Base-by-base conservation (phyloP, 2,888 invertebrate species). In the Sthenelais limicola region DNA sequence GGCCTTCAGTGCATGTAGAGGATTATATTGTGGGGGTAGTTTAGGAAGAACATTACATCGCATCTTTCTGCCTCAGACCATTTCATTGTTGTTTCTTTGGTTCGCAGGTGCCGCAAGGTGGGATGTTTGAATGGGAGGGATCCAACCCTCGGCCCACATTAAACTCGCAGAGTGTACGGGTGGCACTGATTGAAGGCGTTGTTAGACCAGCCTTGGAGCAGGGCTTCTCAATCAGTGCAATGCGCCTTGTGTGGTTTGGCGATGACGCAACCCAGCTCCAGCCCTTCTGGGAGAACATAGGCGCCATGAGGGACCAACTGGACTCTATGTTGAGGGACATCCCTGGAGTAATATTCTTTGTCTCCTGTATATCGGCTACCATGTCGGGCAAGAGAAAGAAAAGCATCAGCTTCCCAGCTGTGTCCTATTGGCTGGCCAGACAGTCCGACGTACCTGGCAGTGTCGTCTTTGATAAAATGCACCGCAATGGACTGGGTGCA, bases 111-210 rank as follows among this genome's bases (percentile, higher is more conserved):
- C 15, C 21, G 62, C n/a, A n/a, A n/a, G n/a, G n/a, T n/a, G 62
- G 62, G 38, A 35, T 28, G 21, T 62, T 38, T 62, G 62, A 62
- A 43, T 62, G 62, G 62, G 62, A 62, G 62, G 62, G 62, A 62
- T 24, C 4, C 62, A 62, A 35, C 18, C 62, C 62, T 24, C 35
- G 43, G 43, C 26, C 62, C 21, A 62, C 62, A 9, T 43, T 62
- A 26, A 62, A 35, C 12, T 62, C 62, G 43, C 62, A 62, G 28
- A 28, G 38, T 33, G 62, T 43, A 26, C 35, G 26, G 62, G 18
- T 43, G 21, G 62, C 43, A 24, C 62, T 62, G 9, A 43, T 62
- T n/a, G 26, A 62, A 28, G 18, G 21, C 3, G 38, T 62, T 2
- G 21, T 62, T 38, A 43, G 24, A 28, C 62, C 62, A 12, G 24